These are phyloP conservation scores for Zoanthus gigantus DNA, from an alignment of 92 coral and sea anemone genomes.

Conservation along the genomic window DNA sequence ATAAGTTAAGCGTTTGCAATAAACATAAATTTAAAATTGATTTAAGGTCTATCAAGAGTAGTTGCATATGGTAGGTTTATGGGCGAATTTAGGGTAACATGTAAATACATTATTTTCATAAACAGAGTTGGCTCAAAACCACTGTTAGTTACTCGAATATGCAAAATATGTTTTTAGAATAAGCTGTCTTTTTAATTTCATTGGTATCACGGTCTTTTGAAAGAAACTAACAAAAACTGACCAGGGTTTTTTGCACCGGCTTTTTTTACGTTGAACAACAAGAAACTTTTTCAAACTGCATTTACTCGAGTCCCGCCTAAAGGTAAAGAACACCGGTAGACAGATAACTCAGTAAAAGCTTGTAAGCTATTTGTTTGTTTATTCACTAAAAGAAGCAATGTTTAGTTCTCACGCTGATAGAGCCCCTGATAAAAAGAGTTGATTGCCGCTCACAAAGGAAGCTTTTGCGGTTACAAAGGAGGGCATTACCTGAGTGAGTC, in stretches of 20 bases:
- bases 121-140: no score
- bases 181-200: neutral
- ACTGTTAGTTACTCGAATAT: no score
- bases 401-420: slow-evolving; percentile 41
- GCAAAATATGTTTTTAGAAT: neutral
- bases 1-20: slow-evolving; percentile 35
- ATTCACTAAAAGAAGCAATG: slow-evolving; percentile 5
- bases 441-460: neutral
- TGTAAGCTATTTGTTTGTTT: slow-evolving; percentile 23
- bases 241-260: neutral
- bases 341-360: slow-evolving; percentile 32
- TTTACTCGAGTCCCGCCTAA: slow-evolving; percentile 19
- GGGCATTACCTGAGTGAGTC: neutral
- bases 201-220: neutral
- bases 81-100: neutral
- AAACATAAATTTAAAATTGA: slow-evolving; percentile 33
- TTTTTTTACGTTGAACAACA: neutral
- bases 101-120: neutral
- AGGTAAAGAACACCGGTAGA: slow-evolving; percentile 1
- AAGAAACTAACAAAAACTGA: neutral
- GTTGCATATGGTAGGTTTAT: neutral
- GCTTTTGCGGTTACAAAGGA: slow-evolving; percentile 26
- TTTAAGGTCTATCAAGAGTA: slow-evolving; percentile 10
- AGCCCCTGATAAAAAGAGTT: neutral
- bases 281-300: slow-evolving; percentile 17